Evolutionary conservation across 92 coral and sea anemone genomes (phyloP), one percentile per base, ranked within the genome.

Genomic region (Actinostola sp.): DNA sequence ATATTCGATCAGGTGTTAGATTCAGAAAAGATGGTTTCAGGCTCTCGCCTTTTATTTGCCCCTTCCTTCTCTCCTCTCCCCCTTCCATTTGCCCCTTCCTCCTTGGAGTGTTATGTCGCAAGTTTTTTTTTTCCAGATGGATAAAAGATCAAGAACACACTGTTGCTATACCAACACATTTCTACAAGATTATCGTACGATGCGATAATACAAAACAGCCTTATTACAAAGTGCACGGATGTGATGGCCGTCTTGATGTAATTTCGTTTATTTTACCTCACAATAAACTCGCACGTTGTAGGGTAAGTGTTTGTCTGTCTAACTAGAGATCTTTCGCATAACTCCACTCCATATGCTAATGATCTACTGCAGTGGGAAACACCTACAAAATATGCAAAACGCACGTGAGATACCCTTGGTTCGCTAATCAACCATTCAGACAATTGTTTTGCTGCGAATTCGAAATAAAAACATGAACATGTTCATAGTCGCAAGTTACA

Each of bases 101-200:
- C 30, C 64, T 31, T 25, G 8, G n/a, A 6, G 8, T 15, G 12
- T 58, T 4, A 24, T 2, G 64, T 58, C 17, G 7, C 32, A 58
- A 9, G 5, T 8, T 28, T 2, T 36, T 24, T 30, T 44, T 58
- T 73, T 42, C 27, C 55, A 92, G 91, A 17, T 91, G 98, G 93
- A 76, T 92, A 3, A 88, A 91, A 53, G 67, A 91, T 73, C 51
- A 79, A 70, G 56, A 82, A 7, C 57, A 80, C 23, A 91, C 91
- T 21, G 94, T 92, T n/a, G 98, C 89, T 14, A 79, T 94, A 48
- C 97, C 98, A 12, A 88, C 98, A 15, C 97, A 91, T 77, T 91
- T 71, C 54, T 94, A 94, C 71, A 94, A 94, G 69, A 94, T 94
- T 57, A 73, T 91, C 59, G 63, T 84, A 11, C 92, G 95, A 35